These are phyloP conservation scores for Lepisosteus oculatus DNA, from an alignment of 2,113 vertebrate species.

Conservation along the genomic window DNA sequence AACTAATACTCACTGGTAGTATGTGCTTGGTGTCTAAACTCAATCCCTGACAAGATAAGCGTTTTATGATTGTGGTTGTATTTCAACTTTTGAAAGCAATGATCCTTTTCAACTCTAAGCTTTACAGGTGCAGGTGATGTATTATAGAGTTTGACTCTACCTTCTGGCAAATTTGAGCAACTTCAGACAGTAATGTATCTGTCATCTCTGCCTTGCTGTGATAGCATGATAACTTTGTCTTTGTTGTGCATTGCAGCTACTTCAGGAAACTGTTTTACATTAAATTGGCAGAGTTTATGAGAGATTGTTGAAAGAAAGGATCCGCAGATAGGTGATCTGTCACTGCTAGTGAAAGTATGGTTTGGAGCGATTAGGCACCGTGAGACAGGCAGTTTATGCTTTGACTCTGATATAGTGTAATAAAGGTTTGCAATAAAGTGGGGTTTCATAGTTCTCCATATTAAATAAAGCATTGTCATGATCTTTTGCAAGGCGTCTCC, in stretches of 20 bases:
- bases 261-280: constrained; percentile 4
- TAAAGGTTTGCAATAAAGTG: not conserved
- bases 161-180: constrained; percentile 22
- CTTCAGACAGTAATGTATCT: constrained; percentile 32
- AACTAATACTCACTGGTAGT: constrained; percentile 7
- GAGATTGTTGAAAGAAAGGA: constrained; percentile 13
- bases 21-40: constrained; percentile 26
- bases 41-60: not conserved
- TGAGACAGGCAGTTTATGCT: not conserved
- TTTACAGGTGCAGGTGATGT: constrained; percentile 25
- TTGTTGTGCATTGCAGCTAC: constrained; percentile 12
- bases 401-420: not conserved
- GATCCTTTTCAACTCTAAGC: constrained; percentile 27
- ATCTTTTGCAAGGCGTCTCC: no score
- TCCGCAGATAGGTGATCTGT: not conserved
- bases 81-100: constrained; percentile 23
- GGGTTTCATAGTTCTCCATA: not conserved
- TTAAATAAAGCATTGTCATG: no score
- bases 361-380: not conserved
- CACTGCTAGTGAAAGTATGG: not conserved
- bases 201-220: constrained; percentile 30
- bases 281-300: constrained; percentile 7
- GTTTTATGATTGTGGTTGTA: constrained; percentile 27
- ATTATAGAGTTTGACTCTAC: constrained; percentile 18
- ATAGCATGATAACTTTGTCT: constrained; percentile 24